phyloP scores from a whole-genome alignment of 2,113 vertebrate species.

The Fulica atra region DNA sequence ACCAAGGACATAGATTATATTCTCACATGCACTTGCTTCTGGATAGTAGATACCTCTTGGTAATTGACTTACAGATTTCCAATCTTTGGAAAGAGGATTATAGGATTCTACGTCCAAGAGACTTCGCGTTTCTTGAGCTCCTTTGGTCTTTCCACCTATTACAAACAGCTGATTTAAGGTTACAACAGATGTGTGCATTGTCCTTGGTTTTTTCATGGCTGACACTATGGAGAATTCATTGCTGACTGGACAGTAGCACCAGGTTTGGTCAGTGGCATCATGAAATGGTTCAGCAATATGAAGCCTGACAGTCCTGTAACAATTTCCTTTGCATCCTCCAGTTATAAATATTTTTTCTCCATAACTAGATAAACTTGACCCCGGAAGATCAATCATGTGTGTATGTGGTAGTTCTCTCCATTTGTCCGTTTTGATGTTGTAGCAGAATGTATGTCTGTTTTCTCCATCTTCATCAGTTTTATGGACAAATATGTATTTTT shows the following conservation, averaged over 20 bases:
- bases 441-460: constrained; percentile 89
- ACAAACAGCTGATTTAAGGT: constrained; percentile 88
- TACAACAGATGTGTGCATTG: constrained; percentile 91
- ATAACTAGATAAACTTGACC: constrained; percentile 88
- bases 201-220: constrained; percentile 89
- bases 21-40: constrained; percentile 89
- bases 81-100: constrained; percentile 85
- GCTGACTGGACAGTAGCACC: constrained; percentile 92
- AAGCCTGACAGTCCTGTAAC: constrained; percentile 87
- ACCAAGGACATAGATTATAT: constrained; percentile 90
- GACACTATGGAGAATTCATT: constrained; percentile 83
- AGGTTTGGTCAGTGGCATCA: constrained; percentile 90
- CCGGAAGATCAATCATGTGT: constrained; percentile 85
- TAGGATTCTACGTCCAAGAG: constrained; percentile 93
- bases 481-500: constrained; percentile 95
- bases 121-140: constrained; percentile 81
- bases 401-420: constrained; percentile 87
- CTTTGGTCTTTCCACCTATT: constrained; percentile 90
- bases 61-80: constrained; percentile 86
- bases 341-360: constrained; percentile 95
- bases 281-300: constrained; percentile 90
- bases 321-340: constrained; percentile 91
- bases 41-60: constrained; percentile 94
- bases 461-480: constrained; percentile 92
- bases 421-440: constrained; percentile 86